phyloP scores from a whole-genome alignment of 1,140 invertebrate genomes.

The Macrobrachium rosenbergii region DNA sequence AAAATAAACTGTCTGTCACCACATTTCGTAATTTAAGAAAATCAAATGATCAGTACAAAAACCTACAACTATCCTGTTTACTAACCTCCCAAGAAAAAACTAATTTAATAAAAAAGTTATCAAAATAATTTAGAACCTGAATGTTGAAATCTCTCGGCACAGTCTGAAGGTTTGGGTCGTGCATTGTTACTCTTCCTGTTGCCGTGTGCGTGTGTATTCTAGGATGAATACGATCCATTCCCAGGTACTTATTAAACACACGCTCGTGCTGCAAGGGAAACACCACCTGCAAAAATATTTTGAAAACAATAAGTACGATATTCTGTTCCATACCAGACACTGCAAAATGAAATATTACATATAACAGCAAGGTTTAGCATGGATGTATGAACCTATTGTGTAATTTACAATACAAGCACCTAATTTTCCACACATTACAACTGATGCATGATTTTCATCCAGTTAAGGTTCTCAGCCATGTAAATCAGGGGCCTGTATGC shows the following conservation, averaged over 20 bases:
- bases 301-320: not conserved
- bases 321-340: not conserved
- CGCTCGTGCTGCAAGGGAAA: conserved; percentile 73
- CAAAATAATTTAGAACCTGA: conserved; percentile 8
- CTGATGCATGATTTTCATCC: too few relatives aligned
- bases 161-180: conserved; percentile 93
- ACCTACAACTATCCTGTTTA: too few relatives aligned
- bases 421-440: too few relatives aligned
- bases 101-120: conserved; percentile 9
- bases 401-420: too few relatives aligned
- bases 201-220: conserved; percentile 83
- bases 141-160: conserved; percentile 88
- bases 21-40: too few relatives aligned
- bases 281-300: conserved; percentile 71
- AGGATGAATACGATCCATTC: conserved; percentile 79
- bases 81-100: conserved; percentile 11
- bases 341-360: too few relatives aligned
- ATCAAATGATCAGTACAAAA: too few relatives aligned
- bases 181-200: conserved; percentile 92
- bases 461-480: too few relatives aligned
- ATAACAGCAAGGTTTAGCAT: too few relatives aligned
- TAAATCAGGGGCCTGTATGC: too few relatives aligned
- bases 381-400: too few relatives aligned
- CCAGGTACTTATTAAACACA: conserved; percentile 65
- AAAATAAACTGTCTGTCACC: too few relatives aligned